phyloP scores from a whole-genome alignment of 2,888 invertebrate genomes.

The Neuroscelio doddi region DNA sequence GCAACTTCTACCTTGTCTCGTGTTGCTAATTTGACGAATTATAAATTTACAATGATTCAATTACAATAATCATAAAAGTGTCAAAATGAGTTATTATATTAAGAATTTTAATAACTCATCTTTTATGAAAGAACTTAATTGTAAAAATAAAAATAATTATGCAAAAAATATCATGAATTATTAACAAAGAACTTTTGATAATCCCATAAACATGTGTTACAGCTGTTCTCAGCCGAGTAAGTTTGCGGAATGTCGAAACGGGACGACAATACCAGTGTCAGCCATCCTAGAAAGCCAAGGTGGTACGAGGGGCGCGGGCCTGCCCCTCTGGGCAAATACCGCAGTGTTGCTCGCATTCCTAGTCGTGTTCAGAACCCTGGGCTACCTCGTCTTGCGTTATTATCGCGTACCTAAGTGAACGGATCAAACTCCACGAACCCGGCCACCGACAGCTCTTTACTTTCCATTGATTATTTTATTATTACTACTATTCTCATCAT shows the following conservation, averaged over 20 bases:
- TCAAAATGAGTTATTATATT: no score
- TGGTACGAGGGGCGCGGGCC: constrained; percentile 72
- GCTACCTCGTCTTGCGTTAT: constrained; percentile 82
- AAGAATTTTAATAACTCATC: no score
- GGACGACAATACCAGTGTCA: constrained; percentile 77
- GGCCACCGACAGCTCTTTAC: constrained; percentile 24
- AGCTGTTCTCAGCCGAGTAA: constrained; percentile 81
- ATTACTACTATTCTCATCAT: constrained; percentile 13
- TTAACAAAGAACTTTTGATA: no score
- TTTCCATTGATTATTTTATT: constrained; percentile 30
- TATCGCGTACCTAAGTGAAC: constrained; percentile 79
- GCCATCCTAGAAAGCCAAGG: constrained; percentile 80
- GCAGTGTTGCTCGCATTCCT: constrained; percentile 81
- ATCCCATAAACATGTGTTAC: constrained; percentile 45
- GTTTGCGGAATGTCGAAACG: constrained; percentile 77
- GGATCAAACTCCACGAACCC: constrained; percentile 13
- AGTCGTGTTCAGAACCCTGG: constrained; percentile 80
- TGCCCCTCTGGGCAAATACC: constrained; percentile 84
- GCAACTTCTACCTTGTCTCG: no score
- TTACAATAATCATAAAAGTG: no score
- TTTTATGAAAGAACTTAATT: background rate
- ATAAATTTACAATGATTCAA: no score
- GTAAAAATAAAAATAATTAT: no score
- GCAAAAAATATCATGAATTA: no score
- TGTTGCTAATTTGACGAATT: no score